Evolutionary conservation across 2,113 vertebrate genomes (phyloP), one percentile per base, ranked within the genome.

Genomic region (Delphinapterus leucas): DNA sequence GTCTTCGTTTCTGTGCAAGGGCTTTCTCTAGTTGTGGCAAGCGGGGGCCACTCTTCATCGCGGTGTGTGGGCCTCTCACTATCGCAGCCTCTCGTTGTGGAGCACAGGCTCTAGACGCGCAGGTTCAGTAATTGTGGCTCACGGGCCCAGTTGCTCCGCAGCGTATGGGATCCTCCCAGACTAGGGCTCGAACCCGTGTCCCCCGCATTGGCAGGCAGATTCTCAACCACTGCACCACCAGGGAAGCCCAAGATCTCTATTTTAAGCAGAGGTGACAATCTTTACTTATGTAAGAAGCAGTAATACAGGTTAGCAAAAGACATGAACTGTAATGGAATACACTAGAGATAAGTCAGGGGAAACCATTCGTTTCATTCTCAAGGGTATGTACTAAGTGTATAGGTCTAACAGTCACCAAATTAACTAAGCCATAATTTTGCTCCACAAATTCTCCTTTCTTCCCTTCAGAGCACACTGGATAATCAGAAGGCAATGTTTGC

Each of bases 391-490:
- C 96, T 89, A 93, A 87, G 81, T 96, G 80, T 95, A 97, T 98
- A 98, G 97, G 91, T 87, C 95, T 95, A 74, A 94, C 96, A 96
- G 89, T 92, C 95, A 97, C 53, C 97, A 96, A 84, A 95, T 90
- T 97, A 89, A 98, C 81, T 96, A 98, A 98, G 96, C 94, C 90
- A 95, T 92, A 77, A 74, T 92, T 98, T 91, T 95, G 74, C 95
- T 92, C 89, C 87, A 91, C 3, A 81, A 98, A 98, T 98, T 97
- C 98, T 97, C 96, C 94, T 92, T 77, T 96, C 86, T 92, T 93
- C 94, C 95, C 90, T 95, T 71, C 92, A 79, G 95, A 82, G 73
- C 91, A 96, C 81, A 93, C 11, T 0, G 90, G 96, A 98, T 90
- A 98, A 98, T 1, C 31, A 86, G 96, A 98, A 95, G 28, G 2